These are phyloP conservation scores for Ahaetulla prasina DNA, from an alignment of 2,113 vertebrate species.

Conservation along the genomic window DNA sequence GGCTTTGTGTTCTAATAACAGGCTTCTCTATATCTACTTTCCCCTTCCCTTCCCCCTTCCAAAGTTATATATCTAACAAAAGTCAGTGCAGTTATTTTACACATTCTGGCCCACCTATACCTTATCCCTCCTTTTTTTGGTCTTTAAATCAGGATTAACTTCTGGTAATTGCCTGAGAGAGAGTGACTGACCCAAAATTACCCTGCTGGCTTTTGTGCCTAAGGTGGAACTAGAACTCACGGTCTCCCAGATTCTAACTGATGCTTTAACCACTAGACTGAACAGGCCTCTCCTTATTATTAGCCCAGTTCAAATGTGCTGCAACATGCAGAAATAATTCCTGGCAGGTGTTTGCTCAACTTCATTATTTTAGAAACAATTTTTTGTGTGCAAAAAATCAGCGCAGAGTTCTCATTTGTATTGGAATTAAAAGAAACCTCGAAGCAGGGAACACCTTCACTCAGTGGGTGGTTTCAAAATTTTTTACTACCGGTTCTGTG, in stretches of 20 bases:
- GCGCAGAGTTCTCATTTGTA: neutral
- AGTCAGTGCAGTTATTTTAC: neutral
- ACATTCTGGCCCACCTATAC: neutral
- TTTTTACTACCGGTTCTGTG: too few relatives aligned
- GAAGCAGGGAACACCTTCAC: neutral
- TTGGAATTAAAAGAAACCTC: neutral
- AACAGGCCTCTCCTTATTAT: too few relatives aligned
- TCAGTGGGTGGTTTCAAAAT: too few relatives aligned
- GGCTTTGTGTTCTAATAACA: too few relatives aligned
- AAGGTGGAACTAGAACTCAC: too few relatives aligned
- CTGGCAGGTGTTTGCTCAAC: neutral
- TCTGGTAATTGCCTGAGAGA: neutral
- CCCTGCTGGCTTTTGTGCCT: too few relatives aligned
- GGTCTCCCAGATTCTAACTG: too few relatives aligned
- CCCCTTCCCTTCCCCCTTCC: too few relatives aligned
- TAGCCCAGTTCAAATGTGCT: neutral
- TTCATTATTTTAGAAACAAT: neutral
- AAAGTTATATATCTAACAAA: neutral
- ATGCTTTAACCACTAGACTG: too few relatives aligned
- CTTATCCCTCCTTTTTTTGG: neutral
- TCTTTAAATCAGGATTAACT: neutral
- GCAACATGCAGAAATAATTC: neutral
- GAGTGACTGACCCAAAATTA: too few relatives aligned
- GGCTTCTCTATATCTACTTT: too few relatives aligned
- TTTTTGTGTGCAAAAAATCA: neutral